Evolutionary conservation across 2,888 invertebrate genomes (phyloP).

Genomic region (Synanthedon tipuliformis): DNA sequence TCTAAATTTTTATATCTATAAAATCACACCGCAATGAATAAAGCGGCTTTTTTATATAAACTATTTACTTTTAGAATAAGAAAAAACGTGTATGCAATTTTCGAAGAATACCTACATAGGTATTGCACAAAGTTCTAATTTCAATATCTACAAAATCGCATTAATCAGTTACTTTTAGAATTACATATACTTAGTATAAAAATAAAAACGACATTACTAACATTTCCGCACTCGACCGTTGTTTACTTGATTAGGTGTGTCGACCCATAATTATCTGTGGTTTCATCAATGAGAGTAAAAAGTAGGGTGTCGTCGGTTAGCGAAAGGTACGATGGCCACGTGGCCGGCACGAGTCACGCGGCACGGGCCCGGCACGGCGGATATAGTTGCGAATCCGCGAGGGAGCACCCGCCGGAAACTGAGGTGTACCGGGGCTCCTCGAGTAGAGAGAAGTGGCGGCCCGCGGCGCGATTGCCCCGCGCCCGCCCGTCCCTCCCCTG

Average conservation of each 20-base stretch:
- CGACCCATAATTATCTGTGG: slow-evolving; percentile 39
- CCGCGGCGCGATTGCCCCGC: slow-evolving; percentile 52
- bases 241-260: slow-evolving; percentile 3
- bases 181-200: neutral
- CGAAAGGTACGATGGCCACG: slow-evolving; percentile 42
- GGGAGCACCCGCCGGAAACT: slow-evolving; percentile 65
- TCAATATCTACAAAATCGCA: no score
- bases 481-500: slow-evolving; percentile 30
- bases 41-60: no score
- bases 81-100: no score
- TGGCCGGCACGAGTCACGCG: slow-evolving; percentile 51
- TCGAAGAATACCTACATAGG: no score
- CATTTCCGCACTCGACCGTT: neutral
- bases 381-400: slow-evolving; percentile 57
- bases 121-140: no score
- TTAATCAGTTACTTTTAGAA: no score
- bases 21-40: no score
- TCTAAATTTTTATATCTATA: no score
- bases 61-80: no score
- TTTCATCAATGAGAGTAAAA: slow-evolving; percentile 49
- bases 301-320: slow-evolving; percentile 22
- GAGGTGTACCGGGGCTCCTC: slow-evolving; percentile 68
- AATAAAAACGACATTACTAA: neutral
- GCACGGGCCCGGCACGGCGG: slow-evolving; percentile 35
- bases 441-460: slow-evolving; percentile 66